Percentiles rank a stretch among this genome's conserved stretches.
Evolutionary conservation across 2,888 invertebrate genomes (phyloP).

Genomic region (Dasysyrphus tricinctus): DNA sequence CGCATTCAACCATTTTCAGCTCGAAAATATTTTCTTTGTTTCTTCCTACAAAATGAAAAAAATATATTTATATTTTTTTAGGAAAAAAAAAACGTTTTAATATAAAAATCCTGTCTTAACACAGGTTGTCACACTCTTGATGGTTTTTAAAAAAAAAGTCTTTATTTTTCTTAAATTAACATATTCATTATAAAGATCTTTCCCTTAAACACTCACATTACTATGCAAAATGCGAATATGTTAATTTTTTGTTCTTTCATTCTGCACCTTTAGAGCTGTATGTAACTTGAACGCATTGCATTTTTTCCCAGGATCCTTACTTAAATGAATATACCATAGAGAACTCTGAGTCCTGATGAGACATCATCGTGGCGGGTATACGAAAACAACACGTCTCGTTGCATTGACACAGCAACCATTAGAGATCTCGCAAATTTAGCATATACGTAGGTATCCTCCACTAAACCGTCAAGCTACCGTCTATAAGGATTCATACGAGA

Average conservation of each 20-base stretch:
- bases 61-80: background rate
- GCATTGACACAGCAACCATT: slow-evolving; percentile 22
- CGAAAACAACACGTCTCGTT: slow-evolving; percentile 13
- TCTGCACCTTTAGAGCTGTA: background rate
- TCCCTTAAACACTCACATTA: slow-evolving; percentile 50
- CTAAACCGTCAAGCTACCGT: background rate
- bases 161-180: slow-evolving; percentile 10
- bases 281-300: slow-evolving; percentile 16
- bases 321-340: background rate
- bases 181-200: slow-evolving; percentile 13
- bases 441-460: background rate
- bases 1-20: too few species aligned
- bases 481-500: slow-evolving; percentile 5
- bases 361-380: background rate
- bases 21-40: background rate
- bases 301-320: slow-evolving; percentile 26
- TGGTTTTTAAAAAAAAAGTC: background rate
- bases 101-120: background rate
- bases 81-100: background rate
- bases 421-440: slow-evolving; percentile 2
- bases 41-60: background rate
- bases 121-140: slow-evolving; percentile 16
- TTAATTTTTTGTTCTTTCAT: slow-evolving; percentile 26
- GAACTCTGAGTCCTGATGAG: slow-evolving; percentile 1
- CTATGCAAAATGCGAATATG: slow-evolving; percentile 68